Percentiles rank a stretch among this genome's conserved stretches.
phyloP scores from a whole-genome alignment of 2,797 vertebrate species.

The Valencia hispanica region DNA sequence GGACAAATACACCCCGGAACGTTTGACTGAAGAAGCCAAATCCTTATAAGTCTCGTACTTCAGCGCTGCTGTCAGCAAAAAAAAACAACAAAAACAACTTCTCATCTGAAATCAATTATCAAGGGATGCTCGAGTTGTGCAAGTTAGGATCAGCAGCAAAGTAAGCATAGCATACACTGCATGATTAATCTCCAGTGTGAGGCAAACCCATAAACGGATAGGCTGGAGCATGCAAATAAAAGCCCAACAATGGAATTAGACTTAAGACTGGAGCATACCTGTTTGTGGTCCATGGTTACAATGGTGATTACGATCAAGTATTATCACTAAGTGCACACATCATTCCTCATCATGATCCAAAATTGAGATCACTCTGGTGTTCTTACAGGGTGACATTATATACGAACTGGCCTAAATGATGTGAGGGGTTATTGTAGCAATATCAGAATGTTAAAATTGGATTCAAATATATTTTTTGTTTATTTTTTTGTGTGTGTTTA shows the following conservation, averaged over 20 bases:
- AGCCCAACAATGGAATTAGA: conserved; percentile 37
- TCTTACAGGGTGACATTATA: background rate
- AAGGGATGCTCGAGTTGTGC: conserved; percentile 7
- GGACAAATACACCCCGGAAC: conserved; percentile 27
- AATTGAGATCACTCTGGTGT: background rate
- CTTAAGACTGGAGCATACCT: conserved; percentile 28
- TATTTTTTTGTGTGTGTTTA: background rate
- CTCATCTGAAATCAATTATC: background rate
- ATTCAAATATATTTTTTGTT: background rate
- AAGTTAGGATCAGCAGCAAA: conserved; percentile 32
- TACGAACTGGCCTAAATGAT: background rate
- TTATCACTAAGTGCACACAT: conserved; percentile 17
- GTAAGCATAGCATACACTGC: conserved; percentile 8
- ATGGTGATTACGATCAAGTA: conserved; percentile 51
- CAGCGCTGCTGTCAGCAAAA: conserved; percentile 40
- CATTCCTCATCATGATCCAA: conserved; percentile 6
- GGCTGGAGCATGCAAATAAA: conserved; percentile 26
- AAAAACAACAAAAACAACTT: conserved; percentile 19
- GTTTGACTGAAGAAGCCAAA: conserved; percentile 37
- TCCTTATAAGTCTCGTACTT: conserved; percentile 44
- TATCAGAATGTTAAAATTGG: background rate
- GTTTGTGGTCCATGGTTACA: conserved; percentile 49
- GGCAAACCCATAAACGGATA: conserved; percentile 21
- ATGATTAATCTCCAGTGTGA: conserved; percentile 8
- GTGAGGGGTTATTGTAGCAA: background rate